Percentiles rank a stretch among this genome's conserved stretches.
phyloP scores from a whole-genome alignment of 2,888 invertebrate genomes.

The Acheta domesticus region DNA sequence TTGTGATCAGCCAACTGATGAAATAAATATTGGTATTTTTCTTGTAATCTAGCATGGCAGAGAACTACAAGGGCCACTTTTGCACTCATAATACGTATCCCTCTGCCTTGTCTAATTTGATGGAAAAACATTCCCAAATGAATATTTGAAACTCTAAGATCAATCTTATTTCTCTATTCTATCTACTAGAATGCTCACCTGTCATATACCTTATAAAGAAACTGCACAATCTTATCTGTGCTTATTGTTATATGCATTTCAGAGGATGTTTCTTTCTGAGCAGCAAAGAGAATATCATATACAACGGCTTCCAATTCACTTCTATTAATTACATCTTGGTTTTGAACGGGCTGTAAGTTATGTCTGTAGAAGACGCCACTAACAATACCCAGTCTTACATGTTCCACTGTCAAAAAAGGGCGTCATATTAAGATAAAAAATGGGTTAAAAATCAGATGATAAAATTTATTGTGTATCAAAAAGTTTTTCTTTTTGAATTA shows the following conservation, averaged over 20 bases:
- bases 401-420: constrained; percentile 48
- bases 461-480: not conserved
- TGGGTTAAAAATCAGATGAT: not conserved
- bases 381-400: constrained; percentile 56
- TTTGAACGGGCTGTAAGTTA: constrained; percentile 65
- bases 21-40: constrained; percentile 65
- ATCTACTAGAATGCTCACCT: constrained; percentile 51
- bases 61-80: constrained; percentile 66
- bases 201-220: constrained; percentile 65
- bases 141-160: not conserved
- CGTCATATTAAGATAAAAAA: not conserved
- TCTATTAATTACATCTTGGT: constrained; percentile 62
- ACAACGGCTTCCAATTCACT: constrained; percentile 69
- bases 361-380: constrained; percentile 69
- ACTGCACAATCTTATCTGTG: constrained; percentile 62
- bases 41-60: constrained; percentile 61
- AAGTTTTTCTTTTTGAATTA: too few relatives aligned
- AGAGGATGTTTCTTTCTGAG: constrained; percentile 62
- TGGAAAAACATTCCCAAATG: constrained; percentile 29
- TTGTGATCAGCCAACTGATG: constrained; percentile 71
- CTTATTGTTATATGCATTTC: constrained; percentile 61
- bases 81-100: constrained; percentile 63
- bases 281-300: constrained; percentile 70
- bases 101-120: constrained; percentile 58
- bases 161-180: not conserved